phyloP scores from a whole-genome alignment of 2,888 invertebrate species.

The Hyalella azteca region DNA sequence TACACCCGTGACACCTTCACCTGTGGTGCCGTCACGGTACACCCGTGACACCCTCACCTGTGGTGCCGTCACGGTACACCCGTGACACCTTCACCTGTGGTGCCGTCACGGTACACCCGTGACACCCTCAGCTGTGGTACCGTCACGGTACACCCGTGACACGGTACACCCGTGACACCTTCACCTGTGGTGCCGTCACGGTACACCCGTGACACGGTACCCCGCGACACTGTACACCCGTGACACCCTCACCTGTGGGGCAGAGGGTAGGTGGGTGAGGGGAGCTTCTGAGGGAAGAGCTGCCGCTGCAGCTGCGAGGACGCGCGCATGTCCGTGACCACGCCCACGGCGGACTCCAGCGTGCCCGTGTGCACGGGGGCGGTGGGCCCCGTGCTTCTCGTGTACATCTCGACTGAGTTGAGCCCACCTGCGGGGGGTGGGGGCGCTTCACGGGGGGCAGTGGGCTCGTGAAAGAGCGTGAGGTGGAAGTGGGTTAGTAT shows the following conservation, averaged over 20 bases:
- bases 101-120: too few relatives aligned
- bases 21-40: too few relatives aligned
- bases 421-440: background rate
- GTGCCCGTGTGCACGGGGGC: constrained; percentile 59
- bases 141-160: too few relatives aligned
- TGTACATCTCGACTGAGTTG: constrained; percentile 4
- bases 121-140: too few relatives aligned
- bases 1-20: too few relatives aligned
- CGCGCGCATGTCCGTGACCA: constrained; percentile 72
- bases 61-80: too few relatives aligned
- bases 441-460: background rate
- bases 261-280: constrained; percentile 41
- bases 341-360: constrained; percentile 77
- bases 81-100: too few relatives aligned
- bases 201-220: too few relatives aligned
- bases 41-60: too few relatives aligned
- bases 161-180: too few relatives aligned
- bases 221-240: background rate
- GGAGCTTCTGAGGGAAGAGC: constrained; percentile 65
- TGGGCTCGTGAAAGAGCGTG: background rate
- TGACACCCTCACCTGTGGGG: background rate
- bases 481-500: background rate
- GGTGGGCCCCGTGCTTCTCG: background rate
- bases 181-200: too few relatives aligned
- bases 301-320: constrained; percentile 72